A percentile compares a stretch with the other conserved stretches of the same genome.
phyloP scores from a whole-genome alignment of 2,888 invertebrate genomes.

The Orthosia incerta region DNA sequence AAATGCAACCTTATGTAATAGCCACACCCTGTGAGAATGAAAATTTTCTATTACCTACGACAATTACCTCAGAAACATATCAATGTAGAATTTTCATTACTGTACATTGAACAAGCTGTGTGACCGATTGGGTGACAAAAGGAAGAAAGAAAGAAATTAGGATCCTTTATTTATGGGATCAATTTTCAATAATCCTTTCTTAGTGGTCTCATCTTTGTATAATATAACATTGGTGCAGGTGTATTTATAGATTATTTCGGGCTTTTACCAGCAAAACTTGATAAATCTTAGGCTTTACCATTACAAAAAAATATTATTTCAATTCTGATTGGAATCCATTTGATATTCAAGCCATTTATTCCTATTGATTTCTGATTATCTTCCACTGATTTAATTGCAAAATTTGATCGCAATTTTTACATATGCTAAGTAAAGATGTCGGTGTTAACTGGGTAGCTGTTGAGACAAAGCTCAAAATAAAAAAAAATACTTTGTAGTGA shows the following conservation, averaged over 20 bases:
- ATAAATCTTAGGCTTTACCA: too few species aligned
- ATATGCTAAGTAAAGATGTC: neutral
- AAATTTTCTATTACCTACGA: neutral
- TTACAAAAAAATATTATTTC: neutral
- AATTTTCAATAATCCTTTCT: too few species aligned
- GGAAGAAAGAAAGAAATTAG: too few species aligned
- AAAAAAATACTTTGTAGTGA: neutral
- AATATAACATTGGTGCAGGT: too few species aligned
- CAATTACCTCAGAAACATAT: neutral
- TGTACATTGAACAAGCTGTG: neutral
- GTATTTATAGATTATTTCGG: too few species aligned
- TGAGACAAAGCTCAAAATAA: neutral
- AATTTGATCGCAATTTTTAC: neutral
- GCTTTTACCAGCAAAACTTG: too few species aligned
- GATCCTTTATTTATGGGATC: too few species aligned
- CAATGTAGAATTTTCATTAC: neutral
- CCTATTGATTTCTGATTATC: neutral
- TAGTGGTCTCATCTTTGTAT: too few species aligned
- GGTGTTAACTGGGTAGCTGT: neutral
- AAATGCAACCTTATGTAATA: conserved; percentile 5
- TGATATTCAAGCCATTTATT: neutral
- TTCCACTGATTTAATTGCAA: neutral
- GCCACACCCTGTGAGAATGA: neutral
- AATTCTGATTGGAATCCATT: neutral
- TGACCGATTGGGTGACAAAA: too few species aligned